Percentiles rank a stretch among this genome's conserved stretches.
Evolutionary conservation across 2,888 invertebrate genomes (phyloP).

Genomic region (Cerceris rybyensis): DNA sequence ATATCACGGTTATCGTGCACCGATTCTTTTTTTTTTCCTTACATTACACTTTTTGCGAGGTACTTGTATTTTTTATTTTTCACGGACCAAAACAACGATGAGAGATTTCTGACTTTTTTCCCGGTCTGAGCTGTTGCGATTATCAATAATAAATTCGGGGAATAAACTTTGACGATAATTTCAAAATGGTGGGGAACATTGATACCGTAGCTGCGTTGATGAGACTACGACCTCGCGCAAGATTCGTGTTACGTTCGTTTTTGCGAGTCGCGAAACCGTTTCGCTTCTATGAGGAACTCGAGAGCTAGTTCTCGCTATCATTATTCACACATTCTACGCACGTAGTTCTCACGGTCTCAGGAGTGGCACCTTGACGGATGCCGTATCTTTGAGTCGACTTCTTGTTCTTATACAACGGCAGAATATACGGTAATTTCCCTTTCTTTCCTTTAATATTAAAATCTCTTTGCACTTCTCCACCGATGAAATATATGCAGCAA

Average conservation of each 20-base stretch:
- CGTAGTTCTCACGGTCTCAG: constrained; percentile 46
- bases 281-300: constrained; percentile 26
- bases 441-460: background rate
- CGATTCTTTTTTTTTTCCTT: background rate
- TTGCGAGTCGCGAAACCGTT: constrained; percentile 29
- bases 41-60: background rate
- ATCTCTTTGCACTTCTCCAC: too few relatives aligned
- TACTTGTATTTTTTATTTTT: background rate
- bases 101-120: background rate
- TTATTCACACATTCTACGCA: constrained; percentile 51
- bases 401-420: constrained; percentile 12
- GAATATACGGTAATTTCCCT: background rate
- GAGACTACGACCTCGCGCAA: background rate
- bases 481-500: too few relatives aligned
- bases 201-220: background rate
- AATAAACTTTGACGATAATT: background rate
- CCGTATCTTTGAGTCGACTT: constrained; percentile 17
- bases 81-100: too few relatives aligned
- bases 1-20: background rate
- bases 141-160: background rate
- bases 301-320: constrained; percentile 46
- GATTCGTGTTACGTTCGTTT: constrained; percentile 43
- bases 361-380: constrained; percentile 30
- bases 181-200: background rate
- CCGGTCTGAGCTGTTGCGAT: background rate